Percentiles rank a stretch among this genome's conserved stretches.
Evolutionary conservation across 92 coral and sea anemone genomes (phyloP).

Genomic region (Palythoa grandiflora): DNA sequence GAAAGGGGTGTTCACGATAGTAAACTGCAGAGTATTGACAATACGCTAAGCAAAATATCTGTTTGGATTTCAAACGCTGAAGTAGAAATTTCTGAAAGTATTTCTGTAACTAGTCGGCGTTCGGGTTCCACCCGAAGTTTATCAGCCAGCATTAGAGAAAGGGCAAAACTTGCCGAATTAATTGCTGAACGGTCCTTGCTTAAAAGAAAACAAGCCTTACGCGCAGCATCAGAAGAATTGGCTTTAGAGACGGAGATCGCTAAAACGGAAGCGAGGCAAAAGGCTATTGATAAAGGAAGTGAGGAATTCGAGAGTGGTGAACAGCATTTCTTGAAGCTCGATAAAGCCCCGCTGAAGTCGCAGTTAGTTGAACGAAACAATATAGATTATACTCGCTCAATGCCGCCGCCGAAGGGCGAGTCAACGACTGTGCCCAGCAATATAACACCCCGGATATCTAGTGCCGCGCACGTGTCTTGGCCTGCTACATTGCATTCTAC

Average conservation of each 20-base stretch:
- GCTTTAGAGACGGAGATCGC: constrained; percentile 62
- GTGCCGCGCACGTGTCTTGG: constrained; percentile 1
- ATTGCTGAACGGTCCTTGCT: constrained; percentile 67
- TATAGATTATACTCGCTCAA: not conserved
- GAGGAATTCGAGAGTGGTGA: not conserved
- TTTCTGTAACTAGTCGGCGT: constrained; percentile 12
- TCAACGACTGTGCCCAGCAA: not conserved
- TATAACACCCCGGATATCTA: not conserved
- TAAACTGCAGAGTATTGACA: constrained; percentile 17
- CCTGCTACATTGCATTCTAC: not conserved
- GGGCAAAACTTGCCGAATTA: constrained; percentile 70
- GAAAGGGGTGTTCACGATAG: not conserved
- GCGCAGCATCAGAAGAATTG: constrained; percentile 60
- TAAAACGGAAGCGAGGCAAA: constrained; percentile 64
- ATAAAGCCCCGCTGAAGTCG: not conserved
- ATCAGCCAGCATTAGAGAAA: constrained; percentile 40
- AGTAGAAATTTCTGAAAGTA: not conserved
- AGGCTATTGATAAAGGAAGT: constrained; percentile 37
- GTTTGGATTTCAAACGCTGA: constrained; percentile 19
- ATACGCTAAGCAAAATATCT: constrained; percentile 11
- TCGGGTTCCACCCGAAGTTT: not conserved
- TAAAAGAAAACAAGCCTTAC: constrained; percentile 57
- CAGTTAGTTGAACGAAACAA: not conserved
- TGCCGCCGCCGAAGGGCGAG: constrained; percentile 13
- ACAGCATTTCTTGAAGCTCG: not conserved